Conservation (phyloP, 2,113 vertebrate genomes). For the Atlantisia rogersi region DNA sequence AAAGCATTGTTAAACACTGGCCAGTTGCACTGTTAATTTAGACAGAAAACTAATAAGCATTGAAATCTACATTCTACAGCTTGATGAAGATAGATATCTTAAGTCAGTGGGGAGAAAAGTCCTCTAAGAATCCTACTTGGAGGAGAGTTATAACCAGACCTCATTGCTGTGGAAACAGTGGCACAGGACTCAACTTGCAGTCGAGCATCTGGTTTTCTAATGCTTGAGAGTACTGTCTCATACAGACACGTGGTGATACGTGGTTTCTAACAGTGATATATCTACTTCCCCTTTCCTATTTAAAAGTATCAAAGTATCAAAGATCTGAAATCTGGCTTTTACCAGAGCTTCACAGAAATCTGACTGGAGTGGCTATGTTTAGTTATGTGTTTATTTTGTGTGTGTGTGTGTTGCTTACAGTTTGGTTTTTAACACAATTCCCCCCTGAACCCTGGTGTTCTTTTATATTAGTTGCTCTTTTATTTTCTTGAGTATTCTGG, state of each 20-base stretch:
- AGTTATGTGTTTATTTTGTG: background rate
- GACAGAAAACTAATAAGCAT: no score
- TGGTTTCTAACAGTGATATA: background rate
- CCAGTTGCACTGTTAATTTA: background rate
- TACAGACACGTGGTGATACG: background rate
- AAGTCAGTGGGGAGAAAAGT: background rate
- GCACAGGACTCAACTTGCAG: background rate
- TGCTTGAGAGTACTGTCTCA: background rate
- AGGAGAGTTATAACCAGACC: background rate
- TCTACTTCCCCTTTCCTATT: background rate
- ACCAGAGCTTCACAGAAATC: background rate
- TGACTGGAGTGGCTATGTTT: background rate
- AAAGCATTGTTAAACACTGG: background rate
- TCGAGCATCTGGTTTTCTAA: background rate
- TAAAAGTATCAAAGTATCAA: background rate
- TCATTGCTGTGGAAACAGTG: background rate
- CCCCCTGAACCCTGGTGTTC: background rate
- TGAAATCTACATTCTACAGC: background rate
- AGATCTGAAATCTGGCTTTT: background rate
- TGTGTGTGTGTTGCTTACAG: background rate
- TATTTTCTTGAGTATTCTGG: background rate
- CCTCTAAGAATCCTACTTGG: background rate
- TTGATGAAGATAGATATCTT: background rate
- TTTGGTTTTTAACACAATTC: background rate
- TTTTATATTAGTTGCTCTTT: background rate